Evolutionary conservation across 2,888 invertebrate genomes (phyloP).

Genomic region (Catocala fraxini): DNA sequence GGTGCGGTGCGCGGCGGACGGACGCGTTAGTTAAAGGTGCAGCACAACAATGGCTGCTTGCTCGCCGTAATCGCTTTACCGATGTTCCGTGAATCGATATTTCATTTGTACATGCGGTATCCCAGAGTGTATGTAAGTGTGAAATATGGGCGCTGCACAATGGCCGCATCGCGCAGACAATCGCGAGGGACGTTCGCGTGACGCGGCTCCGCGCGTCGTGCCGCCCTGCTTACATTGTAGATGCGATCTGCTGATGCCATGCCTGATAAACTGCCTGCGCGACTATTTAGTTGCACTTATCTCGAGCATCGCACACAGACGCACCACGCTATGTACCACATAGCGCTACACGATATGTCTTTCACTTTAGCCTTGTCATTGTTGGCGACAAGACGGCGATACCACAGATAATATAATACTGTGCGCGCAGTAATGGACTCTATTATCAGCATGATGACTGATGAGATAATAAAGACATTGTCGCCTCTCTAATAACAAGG

Average conservation of each 20-base stretch:
- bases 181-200: constrained; percentile 24
- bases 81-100: constrained; percentile 39
- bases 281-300: constrained; percentile 3
- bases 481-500: background rate
- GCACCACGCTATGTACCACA: background rate
- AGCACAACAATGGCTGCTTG: constrained; percentile 22
- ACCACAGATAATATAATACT: background rate
- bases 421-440: background rate
- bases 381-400: background rate
- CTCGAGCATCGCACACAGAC: constrained; percentile 5
- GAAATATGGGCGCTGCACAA: constrained; percentile 24
- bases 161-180: constrained; percentile 27
- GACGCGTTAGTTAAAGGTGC: constrained; percentile 21
- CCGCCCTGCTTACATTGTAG: constrained; percentile 14
- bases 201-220: constrained; percentile 17
- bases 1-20: background rate
- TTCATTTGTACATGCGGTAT: constrained; percentile 32
- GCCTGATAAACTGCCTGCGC: constrained; percentile 5
- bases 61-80: constrained; percentile 21
- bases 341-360: background rate
- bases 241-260: constrained; percentile 36
- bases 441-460: background rate
- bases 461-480: background rate
- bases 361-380: background rate
- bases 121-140: constrained; percentile 2